phyloP scores from a whole-genome alignment of 2,113 vertebrate species.

The Zapus hudsonius region DNA sequence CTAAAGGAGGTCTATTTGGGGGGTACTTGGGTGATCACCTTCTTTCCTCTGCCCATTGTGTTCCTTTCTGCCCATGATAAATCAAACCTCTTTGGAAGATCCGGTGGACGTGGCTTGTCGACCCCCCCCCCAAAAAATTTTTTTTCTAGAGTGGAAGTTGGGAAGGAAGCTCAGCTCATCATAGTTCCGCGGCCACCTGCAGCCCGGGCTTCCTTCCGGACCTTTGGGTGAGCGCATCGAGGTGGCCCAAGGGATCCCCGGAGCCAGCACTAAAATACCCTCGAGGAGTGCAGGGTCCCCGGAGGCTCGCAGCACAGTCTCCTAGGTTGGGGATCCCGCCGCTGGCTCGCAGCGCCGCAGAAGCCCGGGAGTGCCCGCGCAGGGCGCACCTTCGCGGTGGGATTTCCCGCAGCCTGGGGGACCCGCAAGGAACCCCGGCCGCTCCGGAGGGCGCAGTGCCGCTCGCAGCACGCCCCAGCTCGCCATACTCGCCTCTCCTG shows the following conservation, averaged over 20 bases:
- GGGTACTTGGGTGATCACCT: constrained; percentile 15
- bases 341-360: background rate
- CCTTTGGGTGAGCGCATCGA: background rate
- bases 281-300: background rate
- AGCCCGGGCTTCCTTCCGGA: background rate
- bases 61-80: background rate
- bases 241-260: background rate
- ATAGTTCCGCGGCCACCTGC: background rate
- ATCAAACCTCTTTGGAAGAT: background rate
- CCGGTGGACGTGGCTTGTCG: background rate
- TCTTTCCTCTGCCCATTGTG: background rate
- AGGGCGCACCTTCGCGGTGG: background rate
- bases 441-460: background rate
- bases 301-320: background rate
- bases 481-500: background rate
- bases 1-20: background rate
- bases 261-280: background rate
- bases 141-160: constrained; percentile 47
- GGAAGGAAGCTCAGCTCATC: constrained; percentile 24
- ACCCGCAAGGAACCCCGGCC: background rate
- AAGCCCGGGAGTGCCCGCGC: background rate
- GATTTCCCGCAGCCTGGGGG: constrained; percentile 30
- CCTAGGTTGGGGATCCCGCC: background rate
- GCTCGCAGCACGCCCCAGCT: background rate
- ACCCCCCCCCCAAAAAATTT: background rate